Percentiles rank a stretch among this genome's conserved stretches.
Conservation (phyloP, 2,888 invertebrate genomes). For the Cryptophagus acutangulus region DNA sequence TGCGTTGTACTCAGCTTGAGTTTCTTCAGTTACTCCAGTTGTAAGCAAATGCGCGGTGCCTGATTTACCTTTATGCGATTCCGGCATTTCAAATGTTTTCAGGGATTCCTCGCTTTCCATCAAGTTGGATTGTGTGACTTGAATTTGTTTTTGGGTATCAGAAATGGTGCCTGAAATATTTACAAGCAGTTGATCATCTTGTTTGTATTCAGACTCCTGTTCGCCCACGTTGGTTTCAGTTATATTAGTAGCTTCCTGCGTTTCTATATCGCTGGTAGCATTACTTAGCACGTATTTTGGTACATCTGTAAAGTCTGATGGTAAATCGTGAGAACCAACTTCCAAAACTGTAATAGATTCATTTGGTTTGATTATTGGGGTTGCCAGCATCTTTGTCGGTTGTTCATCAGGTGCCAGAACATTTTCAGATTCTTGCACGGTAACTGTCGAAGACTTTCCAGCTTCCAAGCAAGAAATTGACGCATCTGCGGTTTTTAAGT, state of each 20-base stretch:
- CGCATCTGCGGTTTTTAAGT: slow-evolving; percentile 49
- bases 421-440: slow-evolving; percentile 65
- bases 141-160: slow-evolving; percentile 58
- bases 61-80: slow-evolving; percentile 51
- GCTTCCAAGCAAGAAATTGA: slow-evolving; percentile 55
- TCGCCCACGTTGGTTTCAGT: slow-evolving; percentile 60
- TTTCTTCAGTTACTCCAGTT: slow-evolving; percentile 51
- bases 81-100: slow-evolving; percentile 50
- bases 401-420: slow-evolving; percentile 51
- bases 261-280: slow-evolving; percentile 52
- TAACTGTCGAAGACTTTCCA: slow-evolving; percentile 54
- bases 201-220: slow-evolving; percentile 53
- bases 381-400: slow-evolving; percentile 54
- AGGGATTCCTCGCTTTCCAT: slow-evolving; percentile 63
- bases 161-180: slow-evolving; percentile 47
- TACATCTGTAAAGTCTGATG: slow-evolving; percentile 51
- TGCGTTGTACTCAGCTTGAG: slow-evolving; percentile 46
- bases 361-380: slow-evolving; percentile 54
- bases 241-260: slow-evolving; percentile 61
- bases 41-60: slow-evolving; percentile 51
- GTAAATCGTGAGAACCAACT: slow-evolving; percentile 54
- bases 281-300: slow-evolving; percentile 55
- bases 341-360: slow-evolving; percentile 60
- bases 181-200: slow-evolving; percentile 15
- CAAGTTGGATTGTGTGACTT: slow-evolving; percentile 57